Evolutionary conservation across 64 coral and sea anemone species (phyloP).

Genomic region (Pachyseris speciosa): DNA sequence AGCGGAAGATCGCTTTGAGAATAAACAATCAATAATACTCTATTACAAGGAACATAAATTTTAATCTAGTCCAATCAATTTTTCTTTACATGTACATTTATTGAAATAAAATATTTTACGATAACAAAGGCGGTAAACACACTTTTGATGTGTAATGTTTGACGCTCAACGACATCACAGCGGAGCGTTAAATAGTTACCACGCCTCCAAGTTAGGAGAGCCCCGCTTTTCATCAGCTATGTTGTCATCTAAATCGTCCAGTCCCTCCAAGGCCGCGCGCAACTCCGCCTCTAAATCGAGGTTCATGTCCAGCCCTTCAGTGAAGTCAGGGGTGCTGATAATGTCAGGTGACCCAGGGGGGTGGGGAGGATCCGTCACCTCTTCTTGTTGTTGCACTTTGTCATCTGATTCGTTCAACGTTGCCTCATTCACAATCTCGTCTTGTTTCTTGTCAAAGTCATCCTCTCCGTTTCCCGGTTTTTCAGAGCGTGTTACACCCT

Average conservation of each 20-base stretch:
- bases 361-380: not conserved
- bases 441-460: not conserved
- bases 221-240: not conserved
- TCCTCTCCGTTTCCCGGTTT: not conserved
- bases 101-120: not conserved
- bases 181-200: not conserved
- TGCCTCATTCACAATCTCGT: not conserved
- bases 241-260: slow-evolving; percentile 64
- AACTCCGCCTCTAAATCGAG: slow-evolving; percentile 74
- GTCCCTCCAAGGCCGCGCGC: slow-evolving; percentile 75
- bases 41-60: not conserved
- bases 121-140: not conserved
- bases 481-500: not conserved
- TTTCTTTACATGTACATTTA: not conserved
- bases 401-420: not conserved
- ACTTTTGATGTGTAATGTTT: not conserved
- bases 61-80: not conserved
- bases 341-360: slow-evolving; percentile 73
- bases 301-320: slow-evolving; percentile 76
- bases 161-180: not conserved
- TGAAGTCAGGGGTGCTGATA: slow-evolving; percentile 71
- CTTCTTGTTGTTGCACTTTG: not conserved
- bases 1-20: not conserved
- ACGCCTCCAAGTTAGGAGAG: slow-evolving; percentile 37
- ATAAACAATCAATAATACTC: not conserved